A percentile compares a stretch with the other conserved stretches of the same genome.
phyloP scores from a whole-genome alignment of 2,888 invertebrate genomes.

The Lordiphosa fenestrarum region DNA sequence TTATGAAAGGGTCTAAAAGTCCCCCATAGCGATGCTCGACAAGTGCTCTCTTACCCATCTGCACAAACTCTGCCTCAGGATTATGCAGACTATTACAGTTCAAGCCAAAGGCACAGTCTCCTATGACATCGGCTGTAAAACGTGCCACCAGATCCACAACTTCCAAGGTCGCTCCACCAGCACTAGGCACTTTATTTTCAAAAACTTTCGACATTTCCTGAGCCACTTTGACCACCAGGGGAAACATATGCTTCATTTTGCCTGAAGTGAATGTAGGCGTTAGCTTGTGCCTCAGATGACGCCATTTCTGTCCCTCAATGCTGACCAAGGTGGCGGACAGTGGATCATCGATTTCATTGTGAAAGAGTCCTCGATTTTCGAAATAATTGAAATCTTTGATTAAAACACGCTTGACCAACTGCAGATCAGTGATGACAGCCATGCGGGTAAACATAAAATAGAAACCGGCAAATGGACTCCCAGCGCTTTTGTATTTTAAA shows the following conservation, averaged over 20 bases:
- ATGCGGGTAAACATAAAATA: conserved; percentile 61
- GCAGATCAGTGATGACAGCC: conserved; percentile 64
- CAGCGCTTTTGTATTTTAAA: conserved; percentile 50
- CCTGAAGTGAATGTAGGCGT: conserved; percentile 76
- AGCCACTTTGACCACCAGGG: conserved; percentile 55
- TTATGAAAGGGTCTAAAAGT: conserved; percentile 14
- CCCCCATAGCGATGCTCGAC: conserved; percentile 42
- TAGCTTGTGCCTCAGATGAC: conserved; percentile 72
- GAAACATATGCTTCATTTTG: conserved; percentile 78
- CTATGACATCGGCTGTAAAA: conserved; percentile 82
- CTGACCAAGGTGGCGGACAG: conserved; percentile 77
- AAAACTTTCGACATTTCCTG: conserved; percentile 46
- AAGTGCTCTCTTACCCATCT: conserved; percentile 62
- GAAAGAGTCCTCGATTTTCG: conserved; percentile 71
- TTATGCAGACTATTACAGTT: conserved; percentile 80
- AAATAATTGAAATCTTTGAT: conserved; percentile 76
- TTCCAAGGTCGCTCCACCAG: conserved; percentile 71
- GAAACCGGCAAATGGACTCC: conserved; percentile 70
- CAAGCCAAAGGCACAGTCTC: conserved; percentile 81
- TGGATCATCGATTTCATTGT: conserved; percentile 77
- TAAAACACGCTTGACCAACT: conserved; percentile 68
- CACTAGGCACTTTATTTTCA: conserved; percentile 28
- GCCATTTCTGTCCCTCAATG: conserved; percentile 79
- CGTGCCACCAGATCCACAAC: conserved; percentile 79
- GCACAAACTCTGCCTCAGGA: conserved; percentile 77